Evolutionary conservation across 2,113 vertebrate genomes (phyloP).

Genomic region (Silurus meridionalis): DNA sequence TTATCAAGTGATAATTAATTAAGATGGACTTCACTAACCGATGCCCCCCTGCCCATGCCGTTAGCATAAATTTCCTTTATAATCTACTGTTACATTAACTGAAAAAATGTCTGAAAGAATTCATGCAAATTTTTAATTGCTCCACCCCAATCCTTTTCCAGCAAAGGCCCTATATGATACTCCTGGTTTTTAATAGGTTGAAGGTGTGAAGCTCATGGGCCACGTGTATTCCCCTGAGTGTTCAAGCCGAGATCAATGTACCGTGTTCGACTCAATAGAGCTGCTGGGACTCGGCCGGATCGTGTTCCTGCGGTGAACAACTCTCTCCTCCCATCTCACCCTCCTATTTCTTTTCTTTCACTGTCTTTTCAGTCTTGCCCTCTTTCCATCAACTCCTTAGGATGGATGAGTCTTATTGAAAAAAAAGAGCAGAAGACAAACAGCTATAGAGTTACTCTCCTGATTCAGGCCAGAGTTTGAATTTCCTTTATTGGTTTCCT

Average conservation of each 20-base stretch:
- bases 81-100: neutral
- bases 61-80: neutral
- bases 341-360: constrained; percentile 13
- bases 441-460: constrained; percentile 51
- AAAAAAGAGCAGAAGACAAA: constrained; percentile 43
- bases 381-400: constrained; percentile 34
- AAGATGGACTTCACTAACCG: neutral
- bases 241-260: constrained; percentile 11
- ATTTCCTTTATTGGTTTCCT: constrained; percentile 55
- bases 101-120: neutral
- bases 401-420: constrained; percentile 49
- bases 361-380: constrained; percentile 25
- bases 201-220: constrained; percentile 3
- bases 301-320: constrained; percentile 14
- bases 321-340: constrained; percentile 36
- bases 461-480: constrained; percentile 42
- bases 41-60: neutral
- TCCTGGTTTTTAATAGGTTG: constrained; percentile 12
- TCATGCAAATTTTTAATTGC: neutral
- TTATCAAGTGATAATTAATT: neutral
- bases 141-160: neutral
- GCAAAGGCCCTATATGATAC: neutral
- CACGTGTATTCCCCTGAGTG: constrained; percentile 13
- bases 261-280: constrained; percentile 27
- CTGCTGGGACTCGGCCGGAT: constrained; percentile 2